A percentile compares a stretch with the other conserved stretches of the same genome.
Conservation (phyloP, 2,888 invertebrate genomes). For the Pediacus dermestoides region DNA sequence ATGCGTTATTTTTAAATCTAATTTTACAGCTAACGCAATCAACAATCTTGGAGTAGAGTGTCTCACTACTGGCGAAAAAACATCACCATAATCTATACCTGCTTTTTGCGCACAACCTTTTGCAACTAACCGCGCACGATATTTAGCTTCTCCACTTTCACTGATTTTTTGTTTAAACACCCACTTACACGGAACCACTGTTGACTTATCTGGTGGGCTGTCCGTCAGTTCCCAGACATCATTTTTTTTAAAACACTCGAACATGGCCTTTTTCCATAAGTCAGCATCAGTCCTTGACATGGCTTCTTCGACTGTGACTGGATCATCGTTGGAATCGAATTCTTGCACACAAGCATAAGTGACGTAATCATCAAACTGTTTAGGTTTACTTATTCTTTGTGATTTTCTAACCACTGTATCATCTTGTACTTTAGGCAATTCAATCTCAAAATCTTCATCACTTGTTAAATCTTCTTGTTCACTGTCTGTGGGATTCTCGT, state of each 20-base stretch:
- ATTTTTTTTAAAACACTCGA: constrained; percentile 21
- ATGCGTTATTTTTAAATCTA: constrained; percentile 22
- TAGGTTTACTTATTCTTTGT: constrained; percentile 17
- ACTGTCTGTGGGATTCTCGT: too few relatives aligned
- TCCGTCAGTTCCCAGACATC: constrained; percentile 24
- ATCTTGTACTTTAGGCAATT: too few relatives aligned
- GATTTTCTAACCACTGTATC: too few relatives aligned
- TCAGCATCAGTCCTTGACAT: constrained; percentile 19
- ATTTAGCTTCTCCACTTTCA: constrained; percentile 9
- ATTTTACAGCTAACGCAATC: constrained; percentile 25
- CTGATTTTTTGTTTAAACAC: constrained; percentile 19
- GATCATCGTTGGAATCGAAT: constrained; percentile 13
- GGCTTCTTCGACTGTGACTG: constrained; percentile 19
- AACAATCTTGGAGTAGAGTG: constrained; percentile 25
- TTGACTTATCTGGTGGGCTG: constrained; percentile 2
- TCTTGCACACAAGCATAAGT: constrained; percentile 19
- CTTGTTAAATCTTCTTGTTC: too few relatives aligned
- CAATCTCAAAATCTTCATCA: too few relatives aligned
- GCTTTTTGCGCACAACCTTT: constrained; percentile 16
- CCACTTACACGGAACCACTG: constrained; percentile 14
- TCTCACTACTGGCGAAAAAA: constrained; percentile 24
- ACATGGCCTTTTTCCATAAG: constrained; percentile 22
- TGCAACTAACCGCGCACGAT: constrained; percentile 18
- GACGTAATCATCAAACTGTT: constrained; percentile 18
- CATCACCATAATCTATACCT: constrained; percentile 16